Base-by-base conservation (phyloP, 1,140 invertebrate genomes). In the Conus betulinus region DNA sequence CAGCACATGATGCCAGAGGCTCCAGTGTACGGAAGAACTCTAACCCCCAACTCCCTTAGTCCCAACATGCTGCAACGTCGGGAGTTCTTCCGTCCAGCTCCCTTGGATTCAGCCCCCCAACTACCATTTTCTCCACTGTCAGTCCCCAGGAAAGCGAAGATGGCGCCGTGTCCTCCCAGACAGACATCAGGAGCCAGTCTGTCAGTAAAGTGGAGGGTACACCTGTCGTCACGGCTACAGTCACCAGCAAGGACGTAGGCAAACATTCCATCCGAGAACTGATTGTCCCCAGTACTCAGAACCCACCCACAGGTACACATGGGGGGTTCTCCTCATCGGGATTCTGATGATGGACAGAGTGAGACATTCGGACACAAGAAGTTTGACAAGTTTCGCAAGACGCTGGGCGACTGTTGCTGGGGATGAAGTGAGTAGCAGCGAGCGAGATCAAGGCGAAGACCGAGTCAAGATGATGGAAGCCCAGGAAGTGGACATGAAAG, bases 351-450 rank as follows among this genome's bases (percentile, higher is more conserved):
- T 1, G 11, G 6, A 7, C 85, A 76, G 23, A 87, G 71, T 25
- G 92, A 92, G 79, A 89, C 91, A 8, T 94, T 93, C 88, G 89
- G 89, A 3, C 94, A 94, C 89, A 94, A 94, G 67, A 94, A 94
- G 83, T 94, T 94, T 92, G 94, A 94, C 89, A 94, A 94, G 84
- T 88, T 94, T 20, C 85, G 94, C 20, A 93, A 94, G 82, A 91
- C 93, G 74, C 83, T 89, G 51, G 51, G 74, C 51, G 25, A 20
- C 67, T 6, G 81, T 84, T 5, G 53, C 74, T 23, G 87, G 74
- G 60, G 87, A 88, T 17, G 83, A 87, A 23, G 39, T 25, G 53
- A 11, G 71, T 17, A 87, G 82, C 39, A 67, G 55, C 84, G 23
- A 39, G 63, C 20, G 88, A 82, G 25, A 85, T 57, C 63, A 67